Conservation (phyloP, 2,888 invertebrate species). For the Ferrisia virgata region DNA sequence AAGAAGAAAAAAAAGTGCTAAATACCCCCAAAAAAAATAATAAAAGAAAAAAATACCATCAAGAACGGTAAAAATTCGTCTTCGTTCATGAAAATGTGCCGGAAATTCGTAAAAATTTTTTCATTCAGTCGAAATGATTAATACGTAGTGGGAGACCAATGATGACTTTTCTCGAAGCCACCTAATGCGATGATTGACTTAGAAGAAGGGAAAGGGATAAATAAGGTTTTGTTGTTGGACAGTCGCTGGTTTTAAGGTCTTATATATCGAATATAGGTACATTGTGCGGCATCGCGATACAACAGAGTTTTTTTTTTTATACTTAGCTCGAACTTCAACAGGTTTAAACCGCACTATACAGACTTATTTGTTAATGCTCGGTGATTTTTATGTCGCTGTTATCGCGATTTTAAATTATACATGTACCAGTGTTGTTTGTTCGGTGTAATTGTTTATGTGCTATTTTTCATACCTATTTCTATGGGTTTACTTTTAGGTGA, state of each 20-base stretch:
- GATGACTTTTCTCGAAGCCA: conserved; percentile 42
- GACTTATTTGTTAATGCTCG: conserved; percentile 13
- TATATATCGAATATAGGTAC: conserved; percentile 34
- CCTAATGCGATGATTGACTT: conserved; percentile 41
- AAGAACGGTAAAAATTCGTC: background rate
- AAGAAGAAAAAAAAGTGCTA: background rate
- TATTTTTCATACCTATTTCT: background rate
- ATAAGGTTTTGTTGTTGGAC: conserved; percentile 29
- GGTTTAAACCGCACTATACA: conserved; percentile 12
- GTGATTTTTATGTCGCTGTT: background rate
- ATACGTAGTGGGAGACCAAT: conserved; percentile 41
- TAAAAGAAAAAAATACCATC: no score
- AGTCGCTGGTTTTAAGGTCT: conserved; percentile 30
- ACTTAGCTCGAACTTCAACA: conserved; percentile 15
- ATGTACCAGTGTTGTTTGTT: background rate
- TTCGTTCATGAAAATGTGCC: background rate
- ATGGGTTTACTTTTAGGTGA: background rate
- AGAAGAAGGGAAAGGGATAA: conserved; percentile 38
- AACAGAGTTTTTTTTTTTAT: conserved; percentile 14
- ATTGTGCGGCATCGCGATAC: conserved; percentile 37
- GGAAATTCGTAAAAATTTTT: background rate
- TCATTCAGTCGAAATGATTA: conserved; percentile 32
- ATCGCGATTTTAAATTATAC: conserved; percentile 17
- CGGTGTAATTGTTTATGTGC: conserved; percentile 3
- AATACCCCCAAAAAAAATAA: background rate